Conservation (phyloP, 2,888 invertebrate genomes). For the Tiliacea aurago region DNA sequence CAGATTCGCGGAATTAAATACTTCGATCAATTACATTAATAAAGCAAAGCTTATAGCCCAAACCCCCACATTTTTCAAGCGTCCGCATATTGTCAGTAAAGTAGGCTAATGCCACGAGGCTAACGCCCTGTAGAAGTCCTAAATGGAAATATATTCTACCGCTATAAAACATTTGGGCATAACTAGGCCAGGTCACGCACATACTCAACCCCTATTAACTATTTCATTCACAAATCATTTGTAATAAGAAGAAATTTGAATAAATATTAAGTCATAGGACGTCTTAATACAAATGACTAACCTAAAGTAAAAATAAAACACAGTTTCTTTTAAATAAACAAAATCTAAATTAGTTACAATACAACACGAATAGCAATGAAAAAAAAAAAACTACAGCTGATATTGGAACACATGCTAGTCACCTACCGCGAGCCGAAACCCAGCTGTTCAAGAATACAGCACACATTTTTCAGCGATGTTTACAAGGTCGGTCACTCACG, state of each 20-base stretch:
- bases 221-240: slow-evolving; percentile 38
- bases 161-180: slow-evolving; percentile 70
- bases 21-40: slow-evolving; percentile 33
- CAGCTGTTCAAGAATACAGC: slow-evolving; percentile 55
- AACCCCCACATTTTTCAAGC: slow-evolving; percentile 44
- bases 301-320: slow-evolving; percentile 22
- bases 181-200: slow-evolving; percentile 73
- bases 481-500: slow-evolving; percentile 84
- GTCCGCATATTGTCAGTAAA: slow-evolving; percentile 48
- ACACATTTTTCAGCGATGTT: slow-evolving; percentile 72
- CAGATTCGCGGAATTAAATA: slow-evolving; percentile 21
- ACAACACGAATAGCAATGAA: slow-evolving; percentile 15
- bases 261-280: slow-evolving; percentile 20
- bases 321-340: slow-evolving; percentile 19
- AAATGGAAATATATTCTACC: slow-evolving; percentile 66
- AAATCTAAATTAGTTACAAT: slow-evolving; percentile 15
- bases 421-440: slow-evolving; percentile 36
- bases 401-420: slow-evolving; percentile 45
- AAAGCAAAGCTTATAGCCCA: slow-evolving; percentile 36
- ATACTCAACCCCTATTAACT: slow-evolving; percentile 49
- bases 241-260: slow-evolving; percentile 20
- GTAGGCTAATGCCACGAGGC: slow-evolving; percentile 65
- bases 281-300: slow-evolving; percentile 19
- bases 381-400: slow-evolving; percentile 27
- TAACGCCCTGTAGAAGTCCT: slow-evolving; percentile 62